phyloP scores from a whole-genome alignment of 2,797 vertebrate species.

The Danio jaintianensis region DNA sequence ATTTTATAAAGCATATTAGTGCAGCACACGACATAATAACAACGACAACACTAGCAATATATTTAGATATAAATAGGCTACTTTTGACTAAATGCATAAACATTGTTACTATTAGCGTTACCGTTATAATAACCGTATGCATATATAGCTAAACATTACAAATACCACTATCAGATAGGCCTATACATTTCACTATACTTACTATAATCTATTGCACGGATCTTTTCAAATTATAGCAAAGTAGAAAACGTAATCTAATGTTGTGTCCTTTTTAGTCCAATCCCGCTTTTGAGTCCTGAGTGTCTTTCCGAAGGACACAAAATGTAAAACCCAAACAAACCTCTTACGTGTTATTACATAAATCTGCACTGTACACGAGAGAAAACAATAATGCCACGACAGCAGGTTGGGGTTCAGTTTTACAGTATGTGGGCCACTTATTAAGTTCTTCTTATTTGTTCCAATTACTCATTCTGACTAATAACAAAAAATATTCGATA shows the following conservation, averaged over 20 bases:
- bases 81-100: too few relatives aligned
- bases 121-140: background rate
- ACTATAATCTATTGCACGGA: background rate
- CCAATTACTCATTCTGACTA: background rate
- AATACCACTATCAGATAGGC: background rate
- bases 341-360: background rate
- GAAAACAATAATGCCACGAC: constrained; percentile 40
- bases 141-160: background rate
- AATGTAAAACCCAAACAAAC: background rate
- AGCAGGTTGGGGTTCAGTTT: constrained; percentile 16
- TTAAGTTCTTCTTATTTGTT: background rate
- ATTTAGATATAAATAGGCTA: background rate
- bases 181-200: background rate
- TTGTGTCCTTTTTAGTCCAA: background rate
- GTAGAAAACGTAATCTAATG: background rate
- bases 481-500: background rate
- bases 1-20: too few relatives aligned
- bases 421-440: background rate
- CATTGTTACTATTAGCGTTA: background rate
- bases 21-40: background rate
- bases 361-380: background rate
- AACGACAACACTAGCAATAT: background rate
- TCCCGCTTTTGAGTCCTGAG: background rate
- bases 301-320: background rate
- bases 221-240: background rate